Evolutionary conservation across 2,888 invertebrate genomes (phyloP).

Genomic region (Acanthosoma haemorrhoidale): DNA sequence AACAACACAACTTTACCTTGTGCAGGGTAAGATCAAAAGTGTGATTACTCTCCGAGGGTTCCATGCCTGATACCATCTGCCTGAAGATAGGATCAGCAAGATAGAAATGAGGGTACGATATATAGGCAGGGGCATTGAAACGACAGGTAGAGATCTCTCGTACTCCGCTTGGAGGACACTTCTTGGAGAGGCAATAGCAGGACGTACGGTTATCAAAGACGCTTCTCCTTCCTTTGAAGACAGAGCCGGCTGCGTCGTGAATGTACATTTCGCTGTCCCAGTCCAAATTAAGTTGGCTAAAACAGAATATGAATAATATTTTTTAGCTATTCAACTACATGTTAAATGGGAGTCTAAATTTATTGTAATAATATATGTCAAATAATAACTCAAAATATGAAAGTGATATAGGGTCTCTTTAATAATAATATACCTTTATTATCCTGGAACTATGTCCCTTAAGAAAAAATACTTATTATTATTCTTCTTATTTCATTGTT

Average conservation of each 20-base stretch:
- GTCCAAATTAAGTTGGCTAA: neutral
- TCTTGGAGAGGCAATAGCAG: constrained; percentile 59
- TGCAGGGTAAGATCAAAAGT: constrained; percentile 56
- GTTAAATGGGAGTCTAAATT: too few species aligned
- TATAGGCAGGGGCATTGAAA: constrained; percentile 47
- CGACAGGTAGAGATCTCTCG: constrained; percentile 45
- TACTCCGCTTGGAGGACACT: constrained; percentile 42
- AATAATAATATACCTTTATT: too few species aligned
- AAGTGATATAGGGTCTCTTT: too few species aligned
- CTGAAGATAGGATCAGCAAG: constrained; percentile 46
- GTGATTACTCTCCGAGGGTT: constrained; percentile 46
- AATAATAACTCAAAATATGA: too few species aligned
- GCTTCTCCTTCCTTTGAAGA: constrained; percentile 55
- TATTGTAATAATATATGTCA: too few species aligned
- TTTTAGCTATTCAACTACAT: too few species aligned
- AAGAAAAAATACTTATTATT: too few species aligned
- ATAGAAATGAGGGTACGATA: constrained; percentile 50
- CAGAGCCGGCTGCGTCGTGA: constrained; percentile 52
- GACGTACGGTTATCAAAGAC: constrained; percentile 67
- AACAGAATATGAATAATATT: neutral
- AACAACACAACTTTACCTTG: too few species aligned
- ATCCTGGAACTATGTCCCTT: too few species aligned
- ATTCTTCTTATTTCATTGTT: too few species aligned
- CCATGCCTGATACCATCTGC: constrained; percentile 46
- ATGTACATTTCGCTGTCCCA: constrained; percentile 39